Conservation (phyloP, 2,888 invertebrate species). For the Parthenolecanium corni region DNA sequence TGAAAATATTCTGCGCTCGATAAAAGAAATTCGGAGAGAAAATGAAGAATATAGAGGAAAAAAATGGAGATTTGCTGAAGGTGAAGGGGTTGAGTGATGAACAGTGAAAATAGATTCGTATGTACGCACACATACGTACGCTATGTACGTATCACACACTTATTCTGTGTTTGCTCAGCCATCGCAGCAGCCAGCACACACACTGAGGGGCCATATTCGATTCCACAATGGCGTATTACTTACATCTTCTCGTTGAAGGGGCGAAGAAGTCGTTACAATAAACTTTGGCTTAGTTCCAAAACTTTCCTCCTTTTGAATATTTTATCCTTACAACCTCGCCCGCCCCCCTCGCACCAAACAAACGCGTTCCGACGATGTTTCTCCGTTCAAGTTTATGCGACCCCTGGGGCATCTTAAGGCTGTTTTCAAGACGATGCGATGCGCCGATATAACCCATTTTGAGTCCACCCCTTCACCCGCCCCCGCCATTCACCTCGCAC, state of each 20-base stretch:
- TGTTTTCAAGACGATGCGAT: slow-evolving; percentile 26
- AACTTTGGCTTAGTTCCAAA: slow-evolving; percentile 26
- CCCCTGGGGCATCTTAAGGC: slow-evolving; percentile 27
- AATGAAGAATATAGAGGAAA: too few species aligned
- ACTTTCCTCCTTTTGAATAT: slow-evolving; percentile 26
- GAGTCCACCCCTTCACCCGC: neutral
- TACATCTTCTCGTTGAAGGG: slow-evolving; percentile 24
- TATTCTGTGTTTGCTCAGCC: too few species aligned
- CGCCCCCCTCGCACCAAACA: slow-evolving; percentile 10
- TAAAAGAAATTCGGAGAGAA: too few species aligned
- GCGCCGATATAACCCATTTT: slow-evolving; percentile 9
- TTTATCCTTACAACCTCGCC: slow-evolving; percentile 19
- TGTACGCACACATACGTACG: too few species aligned
- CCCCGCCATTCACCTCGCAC: neutral
- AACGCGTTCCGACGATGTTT: too few species aligned
- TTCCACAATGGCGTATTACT: slow-evolving; percentile 27
- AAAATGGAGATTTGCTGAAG: too few species aligned
- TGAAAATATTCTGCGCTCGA: too few species aligned
- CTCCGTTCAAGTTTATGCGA: slow-evolving; percentile 26
- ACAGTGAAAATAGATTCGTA: too few species aligned
- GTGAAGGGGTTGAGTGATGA: too few species aligned
- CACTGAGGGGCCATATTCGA: slow-evolving; percentile 3
- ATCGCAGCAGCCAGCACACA: too few species aligned
- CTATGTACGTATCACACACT: too few species aligned
- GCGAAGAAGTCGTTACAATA: slow-evolving; percentile 26